Conservation (phyloP, 2,113 vertebrate genomes). For the Pomatorhinus ruficollis region DNA sequence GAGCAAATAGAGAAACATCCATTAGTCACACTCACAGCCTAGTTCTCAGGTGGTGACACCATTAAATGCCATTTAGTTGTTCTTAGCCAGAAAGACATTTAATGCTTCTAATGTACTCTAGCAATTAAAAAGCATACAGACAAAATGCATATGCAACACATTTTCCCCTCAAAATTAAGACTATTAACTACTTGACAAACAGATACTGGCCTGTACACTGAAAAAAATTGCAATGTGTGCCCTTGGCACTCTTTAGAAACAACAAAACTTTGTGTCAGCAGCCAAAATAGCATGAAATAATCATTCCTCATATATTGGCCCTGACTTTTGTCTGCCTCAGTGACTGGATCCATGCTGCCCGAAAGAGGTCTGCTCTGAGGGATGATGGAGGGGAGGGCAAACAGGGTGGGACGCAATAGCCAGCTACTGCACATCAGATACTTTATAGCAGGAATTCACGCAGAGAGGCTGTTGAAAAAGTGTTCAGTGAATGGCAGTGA, state of each 20-base stretch:
- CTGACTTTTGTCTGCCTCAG: neutral
- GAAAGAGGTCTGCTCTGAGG: neutral
- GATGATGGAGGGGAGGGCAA: neutral
- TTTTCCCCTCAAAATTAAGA: neutral
- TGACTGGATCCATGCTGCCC: neutral
- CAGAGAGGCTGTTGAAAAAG: conserved; percentile 19
- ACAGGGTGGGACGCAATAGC: neutral
- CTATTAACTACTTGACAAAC: neutral
- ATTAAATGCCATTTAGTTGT: neutral
- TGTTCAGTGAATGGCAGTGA: conserved; percentile 44
- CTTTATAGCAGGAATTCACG: conserved; percentile 15
- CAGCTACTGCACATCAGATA: neutral
- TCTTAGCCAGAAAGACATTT: neutral
- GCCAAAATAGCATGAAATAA: neutral
- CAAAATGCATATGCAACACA: fast-evolving
- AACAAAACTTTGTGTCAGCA: neutral
- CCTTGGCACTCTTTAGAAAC: neutral
- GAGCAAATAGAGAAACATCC: neutral
- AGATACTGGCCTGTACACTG: neutral
- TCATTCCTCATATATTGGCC: neutral
- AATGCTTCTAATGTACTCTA: neutral
- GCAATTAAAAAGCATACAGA: neutral
- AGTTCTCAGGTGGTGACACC: neutral
- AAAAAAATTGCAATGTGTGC: neutral
- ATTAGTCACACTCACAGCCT: neutral